A percentile compares a stretch with the other conserved stretches of the same genome.
These are phyloP conservation scores for Misgurnus anguillicaudatus DNA, from an alignment of 2,113 vertebrate species.

Conservation along the genomic window DNA sequence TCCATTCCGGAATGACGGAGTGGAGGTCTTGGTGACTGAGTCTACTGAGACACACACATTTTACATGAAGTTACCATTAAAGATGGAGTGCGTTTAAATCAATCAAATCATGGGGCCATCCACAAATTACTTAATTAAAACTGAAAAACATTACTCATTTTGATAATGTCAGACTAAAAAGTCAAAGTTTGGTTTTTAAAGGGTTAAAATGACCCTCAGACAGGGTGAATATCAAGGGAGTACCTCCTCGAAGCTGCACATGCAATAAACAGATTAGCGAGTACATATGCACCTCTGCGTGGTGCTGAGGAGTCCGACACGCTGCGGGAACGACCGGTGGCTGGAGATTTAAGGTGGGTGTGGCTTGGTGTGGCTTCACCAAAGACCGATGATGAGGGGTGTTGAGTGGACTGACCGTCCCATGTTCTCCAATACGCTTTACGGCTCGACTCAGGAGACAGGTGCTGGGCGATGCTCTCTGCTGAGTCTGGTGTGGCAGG, in stretches of 20 bases:
- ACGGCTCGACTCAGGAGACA: constrained; percentile 91
- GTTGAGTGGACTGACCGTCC: constrained; percentile 83
- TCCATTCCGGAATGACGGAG: constrained; percentile 83
- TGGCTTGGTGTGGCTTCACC: constrained; percentile 82
- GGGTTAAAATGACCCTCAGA: too few species aligned
- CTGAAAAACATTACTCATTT: too few species aligned
- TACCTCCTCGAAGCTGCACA: too few species aligned
- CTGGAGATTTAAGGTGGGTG: constrained; percentile 91
- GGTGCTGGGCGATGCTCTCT: constrained; percentile 88
- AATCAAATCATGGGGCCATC: too few species aligned
- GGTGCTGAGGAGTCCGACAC: constrained; percentile 95
- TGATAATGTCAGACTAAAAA: too few species aligned
- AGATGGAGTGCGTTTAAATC: too few species aligned
- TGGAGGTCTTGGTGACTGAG: constrained; percentile 89
- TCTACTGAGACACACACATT: constrained; percentile 69
- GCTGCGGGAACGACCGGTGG: constrained; percentile 85
- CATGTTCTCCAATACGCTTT: constrained; percentile 94
- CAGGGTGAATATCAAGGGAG: too few species aligned
- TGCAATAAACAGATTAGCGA: not conserved
- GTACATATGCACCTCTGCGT: constrained; percentile 79
- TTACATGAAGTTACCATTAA: not conserved
- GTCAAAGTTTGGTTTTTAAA: too few species aligned
- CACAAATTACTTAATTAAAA: too few species aligned
- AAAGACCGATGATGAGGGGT: constrained; percentile 87
- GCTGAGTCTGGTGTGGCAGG: constrained; percentile 94